Conservation (phyloP, 2,797 vertebrate genomes). For the Sebastes minor region DNA sequence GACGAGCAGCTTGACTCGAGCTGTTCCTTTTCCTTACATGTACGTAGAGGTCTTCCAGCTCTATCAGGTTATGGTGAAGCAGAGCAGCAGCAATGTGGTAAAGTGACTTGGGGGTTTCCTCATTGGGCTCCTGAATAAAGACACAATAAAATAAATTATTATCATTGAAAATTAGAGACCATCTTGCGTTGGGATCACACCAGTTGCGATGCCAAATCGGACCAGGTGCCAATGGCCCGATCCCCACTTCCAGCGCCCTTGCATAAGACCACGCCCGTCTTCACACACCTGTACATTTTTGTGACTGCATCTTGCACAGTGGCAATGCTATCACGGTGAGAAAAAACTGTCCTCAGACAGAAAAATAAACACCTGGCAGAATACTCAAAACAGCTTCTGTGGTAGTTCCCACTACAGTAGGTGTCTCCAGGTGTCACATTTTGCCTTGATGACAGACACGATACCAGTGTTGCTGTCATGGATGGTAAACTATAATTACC, state of each 20-base stretch:
- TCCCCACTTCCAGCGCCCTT: no score
- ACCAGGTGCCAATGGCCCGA: neutral
- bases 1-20: neutral
- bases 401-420: neutral
- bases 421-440: neutral
- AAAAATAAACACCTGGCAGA: neutral
- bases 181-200: neutral
- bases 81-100: conserved; percentile 97
- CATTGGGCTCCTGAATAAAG: conserved; percentile 91
- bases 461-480: neutral
- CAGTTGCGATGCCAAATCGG: neutral
- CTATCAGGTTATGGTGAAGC: conserved; percentile 95
- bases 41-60: conserved; percentile 97
- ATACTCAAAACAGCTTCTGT: neutral
- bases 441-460: neutral
- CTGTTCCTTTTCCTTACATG: conserved; percentile 86
- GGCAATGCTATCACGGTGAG: neutral
- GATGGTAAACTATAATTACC: neutral
- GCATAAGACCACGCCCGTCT: neutral
- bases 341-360: neutral
- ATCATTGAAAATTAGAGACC: neutral
- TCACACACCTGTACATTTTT: neutral
- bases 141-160: neutral
- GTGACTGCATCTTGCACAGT: neutral
- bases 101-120: conserved; percentile 95